Conservation (phyloP, 2,888 invertebrate genomes). For the Nasonovia ribisnigri region DNA sequence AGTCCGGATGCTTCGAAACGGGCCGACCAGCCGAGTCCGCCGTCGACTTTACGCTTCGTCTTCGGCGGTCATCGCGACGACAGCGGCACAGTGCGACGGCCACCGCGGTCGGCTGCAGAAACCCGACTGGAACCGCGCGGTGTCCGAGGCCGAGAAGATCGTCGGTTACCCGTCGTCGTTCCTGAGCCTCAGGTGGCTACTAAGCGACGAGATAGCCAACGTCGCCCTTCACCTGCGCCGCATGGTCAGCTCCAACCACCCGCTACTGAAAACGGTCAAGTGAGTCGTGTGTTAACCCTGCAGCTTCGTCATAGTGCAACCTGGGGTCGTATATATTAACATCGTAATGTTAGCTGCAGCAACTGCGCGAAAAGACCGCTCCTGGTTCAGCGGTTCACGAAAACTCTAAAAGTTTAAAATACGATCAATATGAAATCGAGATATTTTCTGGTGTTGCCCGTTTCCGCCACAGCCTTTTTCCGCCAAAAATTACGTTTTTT, state of each 20-base stretch:
- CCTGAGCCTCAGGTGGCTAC: conserved; percentile 89
- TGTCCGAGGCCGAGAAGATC: conserved; percentile 96
- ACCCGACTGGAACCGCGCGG: conserved; percentile 91
- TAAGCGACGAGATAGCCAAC: conserved; percentile 96
- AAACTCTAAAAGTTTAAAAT: background rate
- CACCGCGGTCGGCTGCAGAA: conserved; percentile 50
- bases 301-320: background rate
- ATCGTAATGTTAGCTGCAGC: too few relatives aligned
- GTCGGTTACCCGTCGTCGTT: conserved; percentile 97
- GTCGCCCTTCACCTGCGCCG: conserved; percentile 91
- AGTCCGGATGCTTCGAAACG: background rate
- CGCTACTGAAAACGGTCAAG: conserved; percentile 94
- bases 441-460: background rate
- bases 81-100: conserved; percentile 7
- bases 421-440: background rate
- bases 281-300: conserved; percentile 72
- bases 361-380: background rate
- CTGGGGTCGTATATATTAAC: background rate
- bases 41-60: conserved; percentile 36
- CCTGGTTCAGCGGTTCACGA: background rate
- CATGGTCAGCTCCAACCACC: conserved; percentile 93
- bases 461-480: background rate
- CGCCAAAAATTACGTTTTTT: too few relatives aligned
- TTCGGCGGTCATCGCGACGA: background rate
- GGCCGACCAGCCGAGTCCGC: background rate